Evolutionary conservation across 2,113 vertebrate genomes (phyloP), one percentile per base, ranked within the genome.

Genomic region (Ammodytes marinus): DNA sequence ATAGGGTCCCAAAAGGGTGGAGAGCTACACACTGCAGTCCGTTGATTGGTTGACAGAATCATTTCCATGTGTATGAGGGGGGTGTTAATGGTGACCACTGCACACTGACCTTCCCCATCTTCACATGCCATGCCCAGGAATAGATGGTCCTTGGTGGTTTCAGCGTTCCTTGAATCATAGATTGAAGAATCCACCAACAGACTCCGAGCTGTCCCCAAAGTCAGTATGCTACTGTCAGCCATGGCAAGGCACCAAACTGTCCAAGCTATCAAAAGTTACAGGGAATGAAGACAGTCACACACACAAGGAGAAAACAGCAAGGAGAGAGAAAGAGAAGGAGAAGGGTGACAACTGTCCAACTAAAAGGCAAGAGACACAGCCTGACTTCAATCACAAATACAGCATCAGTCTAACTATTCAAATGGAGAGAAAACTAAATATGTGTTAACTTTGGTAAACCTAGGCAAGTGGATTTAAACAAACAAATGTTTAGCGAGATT

Each of bases 131-230:
- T 69, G 37, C 85, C 90, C 76, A 91, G 80, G 86, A 96, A 95
- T 0, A 86, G 47, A 81, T 96, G 94, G 80, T 99, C 98, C 90
- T 95, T 98, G 14, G 96, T 96, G 74, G 90, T 95, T 91, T 99
- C 98, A 1, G 87, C 90, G 69, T 96, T 92, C 93, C 96, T 97
- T 46, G 96, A 97, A 86, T 99, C 98, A 80, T 96, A 97, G 75
- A 96, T 95, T 6, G 97, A 99, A 71, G 95, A 96, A 91, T 99
- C 97, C 80, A 95, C 96, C 91, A 99, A 84, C 76, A 97, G 93
- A 93, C 97, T 97, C 71, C 89, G 96, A 60, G 94, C 94, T 0
- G 91, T 82, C 85, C 96, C 95, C 11, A 95, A 93, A 60, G 94
- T 89, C 87, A 96, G 42, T 1, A 89, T 90, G 77, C 96, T 98